Evolutionary conservation across 2,113 vertebrate genomes (phyloP).

Genomic region (Rhinogobius similis): DNA sequence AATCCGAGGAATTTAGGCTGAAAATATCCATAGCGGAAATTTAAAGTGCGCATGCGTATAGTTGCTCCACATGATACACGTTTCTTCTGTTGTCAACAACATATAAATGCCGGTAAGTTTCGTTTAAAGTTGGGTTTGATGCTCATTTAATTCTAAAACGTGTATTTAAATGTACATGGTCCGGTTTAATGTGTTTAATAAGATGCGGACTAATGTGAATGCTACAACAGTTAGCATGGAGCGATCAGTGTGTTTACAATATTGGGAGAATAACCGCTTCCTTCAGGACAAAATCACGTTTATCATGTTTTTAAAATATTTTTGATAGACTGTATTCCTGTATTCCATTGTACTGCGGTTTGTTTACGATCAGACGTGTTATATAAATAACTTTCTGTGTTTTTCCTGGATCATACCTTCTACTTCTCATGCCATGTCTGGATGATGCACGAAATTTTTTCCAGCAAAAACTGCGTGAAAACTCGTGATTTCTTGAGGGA

Average conservation of each 20-base stretch:
- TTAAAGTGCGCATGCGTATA: slow-evolving; percentile 32
- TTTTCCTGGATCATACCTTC: not conserved
- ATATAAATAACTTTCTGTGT: not conserved
- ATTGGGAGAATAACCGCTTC: not conserved
- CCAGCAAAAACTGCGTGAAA: not conserved
- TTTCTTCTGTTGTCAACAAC: not conserved
- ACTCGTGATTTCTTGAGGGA: accelerated
- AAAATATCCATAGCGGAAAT: slow-evolving; percentile 51
- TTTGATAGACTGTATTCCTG: no score
- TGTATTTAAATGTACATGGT: not conserved
- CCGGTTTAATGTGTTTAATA: not conserved
- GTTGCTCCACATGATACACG: slow-evolving; percentile 17
- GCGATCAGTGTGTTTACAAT: not conserved
- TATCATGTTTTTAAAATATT: no score
- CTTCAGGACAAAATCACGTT: no score
- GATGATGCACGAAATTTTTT: not conserved
- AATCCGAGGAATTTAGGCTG: slow-evolving; percentile 34
- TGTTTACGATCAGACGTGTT: not conserved
- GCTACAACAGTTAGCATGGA: slow-evolving; percentile 22
- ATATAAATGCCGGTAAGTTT: slow-evolving; percentile 55
- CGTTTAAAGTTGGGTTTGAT: not conserved
- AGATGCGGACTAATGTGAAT: not conserved
- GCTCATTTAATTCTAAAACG: not conserved
- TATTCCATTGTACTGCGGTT: no score
- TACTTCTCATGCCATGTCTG: not conserved